Base-by-base conservation (phyloP, 1,140 invertebrate species). In the Anastrepha obliqua region DNA sequence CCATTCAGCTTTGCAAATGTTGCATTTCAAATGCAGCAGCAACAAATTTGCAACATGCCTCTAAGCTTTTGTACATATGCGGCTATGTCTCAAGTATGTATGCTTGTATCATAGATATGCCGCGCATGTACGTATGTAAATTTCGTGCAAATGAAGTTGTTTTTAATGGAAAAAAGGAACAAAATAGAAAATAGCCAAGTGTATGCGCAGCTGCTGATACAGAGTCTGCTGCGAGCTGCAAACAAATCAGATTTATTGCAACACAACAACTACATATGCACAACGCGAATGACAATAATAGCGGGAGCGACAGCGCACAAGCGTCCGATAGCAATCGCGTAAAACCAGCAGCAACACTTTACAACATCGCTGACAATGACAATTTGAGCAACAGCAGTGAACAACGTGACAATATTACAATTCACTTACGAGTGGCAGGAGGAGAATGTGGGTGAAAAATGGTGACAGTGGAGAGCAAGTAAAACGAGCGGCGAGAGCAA, bases 91-190 rank as follows among this genome's bases (percentile, higher is more conserved):
- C 7, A 29, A 9, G 42, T 2, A n/a, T n/a, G 13, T 62, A 62
- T 13, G 11, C 17, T 13, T 29, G 29, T 29, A 29, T 29, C 60
- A 62, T 13, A 62, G 8, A 62, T 62, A 17, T n/a, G 15, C 7
- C 44, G 0, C 67, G 55, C 2, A 55, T 29, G 17, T 62, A 62
- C 29, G 13, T 39, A 78, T 78, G 74, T 55, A 55, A 81, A 51
- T 81, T 81, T 81, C 74, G 74, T 81, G 47, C 74, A 81, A 81
- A 81, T 81, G 74, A 81, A 81, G 74, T 81, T 81, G 74, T 81
- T 55, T 81, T 55, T 15, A 20, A 42, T 6, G 29, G 44, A 5
- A 42, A 70, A 39, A 70, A 70, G 42, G 42, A 13, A 70, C 39
- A 70, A 42, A 44, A 11, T 5, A 47, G 44, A 39, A 74, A n/a